Conservation (phyloP, 1,140 invertebrate species). For the Sesamia nonagrioides region DNA sequence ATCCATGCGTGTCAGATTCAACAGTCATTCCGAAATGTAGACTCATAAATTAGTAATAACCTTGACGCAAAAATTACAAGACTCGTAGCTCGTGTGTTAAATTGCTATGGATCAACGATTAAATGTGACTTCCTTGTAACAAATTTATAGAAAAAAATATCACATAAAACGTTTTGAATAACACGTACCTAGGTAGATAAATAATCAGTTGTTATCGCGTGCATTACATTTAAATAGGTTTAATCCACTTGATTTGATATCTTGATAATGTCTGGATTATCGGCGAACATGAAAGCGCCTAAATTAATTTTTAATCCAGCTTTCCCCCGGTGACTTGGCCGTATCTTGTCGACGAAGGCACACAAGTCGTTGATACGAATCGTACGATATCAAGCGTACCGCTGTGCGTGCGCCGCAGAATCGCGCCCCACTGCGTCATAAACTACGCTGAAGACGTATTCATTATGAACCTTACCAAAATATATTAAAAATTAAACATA, state of each 20-base stretch:
- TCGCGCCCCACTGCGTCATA: conserved; percentile 9
- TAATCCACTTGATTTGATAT: conserved; percentile 83
- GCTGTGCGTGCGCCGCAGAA: conserved; percentile 5
- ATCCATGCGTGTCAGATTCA: conserved; percentile 6
- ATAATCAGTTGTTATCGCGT: conserved; percentile 80
- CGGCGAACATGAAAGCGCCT: conserved; percentile 84
- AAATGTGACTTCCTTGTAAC: conserved; percentile 26
- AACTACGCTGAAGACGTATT: conserved; percentile 35
- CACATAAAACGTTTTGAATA: conserved; percentile 51
- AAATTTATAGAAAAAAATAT: conserved; percentile 18
- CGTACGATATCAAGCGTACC: conserved; percentile 52
- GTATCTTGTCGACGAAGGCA: conserved; percentile 73
- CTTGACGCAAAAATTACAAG: conserved; percentile 25
- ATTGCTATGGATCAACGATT: conserved; percentile 14
- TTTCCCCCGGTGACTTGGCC: conserved; percentile 73
- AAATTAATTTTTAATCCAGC: conserved; percentile 86
- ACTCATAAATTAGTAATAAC: conserved; percentile 39
- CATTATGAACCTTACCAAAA: not conserved
- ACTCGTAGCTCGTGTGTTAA: not conserved
- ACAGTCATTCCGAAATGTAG: not conserved
- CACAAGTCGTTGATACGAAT: conserved; percentile 62
- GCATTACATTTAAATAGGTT: conserved; percentile 81
- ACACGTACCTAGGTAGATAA: conserved; percentile 64
- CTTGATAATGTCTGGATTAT: conserved; percentile 84
- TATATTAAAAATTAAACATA: conserved; percentile 21